Conservation (phyloP, 2,113 vertebrate genomes). For the Pelmatolapia mariae region DNA sequence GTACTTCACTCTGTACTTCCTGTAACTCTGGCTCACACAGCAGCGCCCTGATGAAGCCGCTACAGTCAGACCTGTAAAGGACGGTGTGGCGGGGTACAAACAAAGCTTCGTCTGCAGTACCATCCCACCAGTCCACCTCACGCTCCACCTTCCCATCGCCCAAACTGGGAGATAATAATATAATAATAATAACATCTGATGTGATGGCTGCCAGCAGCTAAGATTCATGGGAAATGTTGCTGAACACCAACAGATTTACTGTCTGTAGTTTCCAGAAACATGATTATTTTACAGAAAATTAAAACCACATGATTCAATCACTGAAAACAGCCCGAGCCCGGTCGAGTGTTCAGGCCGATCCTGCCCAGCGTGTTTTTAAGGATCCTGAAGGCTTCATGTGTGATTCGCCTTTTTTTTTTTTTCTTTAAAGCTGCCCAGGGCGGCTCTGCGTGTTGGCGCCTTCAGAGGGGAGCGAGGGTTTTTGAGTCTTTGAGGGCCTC, state of each 20-base stretch:
- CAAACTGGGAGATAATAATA: not conserved
- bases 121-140: not conserved
- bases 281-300: not conserved
- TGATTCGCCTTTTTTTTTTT: not conserved
- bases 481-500: not conserved
- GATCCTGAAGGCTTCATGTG: not conserved
- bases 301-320: not conserved
- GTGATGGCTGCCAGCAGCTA: not conserved
- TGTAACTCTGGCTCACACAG: not conserved
- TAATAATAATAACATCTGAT: not conserved
- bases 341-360: not conserved
- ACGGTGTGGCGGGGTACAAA: fast-evolving
- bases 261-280: not conserved
- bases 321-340: fast-evolving
- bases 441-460: not conserved
- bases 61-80: not conserved
- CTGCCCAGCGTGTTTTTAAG: not conserved
- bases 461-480: not conserved
- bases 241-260: not conserved
- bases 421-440: not conserved
- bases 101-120: not conserved
- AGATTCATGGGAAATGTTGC: not conserved
- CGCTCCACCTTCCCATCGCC: not conserved
- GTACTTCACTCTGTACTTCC: not conserved
- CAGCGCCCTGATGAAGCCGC: not conserved